Evolutionary conservation across 1,140 invertebrate genomes (phyloP).

Genomic region (Zelostemma sp.): DNA sequence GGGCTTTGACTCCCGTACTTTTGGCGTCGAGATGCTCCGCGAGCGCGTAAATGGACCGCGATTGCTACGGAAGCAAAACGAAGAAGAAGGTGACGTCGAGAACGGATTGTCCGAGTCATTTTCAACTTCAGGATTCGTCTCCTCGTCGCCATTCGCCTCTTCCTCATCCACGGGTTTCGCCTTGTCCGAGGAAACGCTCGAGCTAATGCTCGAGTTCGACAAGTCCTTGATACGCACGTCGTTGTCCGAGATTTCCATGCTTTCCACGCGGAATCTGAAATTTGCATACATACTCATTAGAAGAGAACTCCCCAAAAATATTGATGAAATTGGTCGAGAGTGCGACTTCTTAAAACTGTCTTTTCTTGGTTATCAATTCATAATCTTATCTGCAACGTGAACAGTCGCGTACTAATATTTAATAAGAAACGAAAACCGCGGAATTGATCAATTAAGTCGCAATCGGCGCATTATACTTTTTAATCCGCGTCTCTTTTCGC

Average conservation of each 20-base stretch:
- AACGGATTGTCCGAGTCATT: conserved; percentile 29
- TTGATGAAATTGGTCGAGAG: too few species aligned
- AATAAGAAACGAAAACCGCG: conserved; percentile 2
- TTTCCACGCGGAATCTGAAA: conserved; percentile 65
- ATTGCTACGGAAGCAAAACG: conserved; percentile 23
- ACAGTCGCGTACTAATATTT: not conserved
- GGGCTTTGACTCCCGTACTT: conserved; percentile 23
- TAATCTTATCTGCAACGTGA: not conserved
- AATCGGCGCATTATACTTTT: not conserved
- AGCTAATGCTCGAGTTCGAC: conserved; percentile 32
- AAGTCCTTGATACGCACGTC: conserved; percentile 65
- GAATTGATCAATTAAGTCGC: not conserved
- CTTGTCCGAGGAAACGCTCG: conserved; percentile 47
- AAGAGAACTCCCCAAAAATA: too few species aligned
- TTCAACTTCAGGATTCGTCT: conserved; percentile 13
- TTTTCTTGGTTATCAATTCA: not conserved
- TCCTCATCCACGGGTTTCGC: conserved; percentile 18
- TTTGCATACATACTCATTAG: too few species aligned
- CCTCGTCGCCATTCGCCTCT: conserved; percentile 23
- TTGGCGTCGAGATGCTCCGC: conserved; percentile 63
- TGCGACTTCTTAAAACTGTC: too few species aligned
- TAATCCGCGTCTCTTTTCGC: not conserved
- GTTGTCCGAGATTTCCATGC: conserved; percentile 63
- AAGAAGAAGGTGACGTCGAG: conserved; percentile 30
- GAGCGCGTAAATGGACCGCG: conserved; percentile 57